phyloP scores from a whole-genome alignment of 1,140 invertebrate genomes.

The Hylaeus anthracinus region DNA sequence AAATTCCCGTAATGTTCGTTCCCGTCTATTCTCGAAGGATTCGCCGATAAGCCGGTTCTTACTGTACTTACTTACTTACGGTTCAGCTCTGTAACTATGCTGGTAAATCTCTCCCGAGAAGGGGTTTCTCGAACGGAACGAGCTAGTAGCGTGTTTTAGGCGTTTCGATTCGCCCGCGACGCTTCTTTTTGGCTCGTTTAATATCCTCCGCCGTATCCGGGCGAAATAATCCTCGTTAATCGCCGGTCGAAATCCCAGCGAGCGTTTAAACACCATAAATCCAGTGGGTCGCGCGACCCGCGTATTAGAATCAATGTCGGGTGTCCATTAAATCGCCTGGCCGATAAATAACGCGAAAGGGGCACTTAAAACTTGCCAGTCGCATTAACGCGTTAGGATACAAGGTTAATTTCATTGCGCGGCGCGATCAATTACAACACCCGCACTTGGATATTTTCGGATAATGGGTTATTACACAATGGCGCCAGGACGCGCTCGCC shows the following conservation, averaged over 20 bases:
- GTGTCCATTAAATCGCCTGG: slow-evolving; percentile 29
- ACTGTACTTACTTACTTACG: too few relatives aligned
- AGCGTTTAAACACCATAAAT: slow-evolving; percentile 34
- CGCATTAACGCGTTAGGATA: slow-evolving; percentile 30
- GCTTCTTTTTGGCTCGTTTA: background rate
- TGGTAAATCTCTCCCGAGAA: too few relatives aligned
- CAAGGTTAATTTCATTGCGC: slow-evolving; percentile 39
- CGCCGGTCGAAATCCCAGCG: too few relatives aligned
- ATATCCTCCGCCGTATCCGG: background rate
- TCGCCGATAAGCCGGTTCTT: too few relatives aligned
- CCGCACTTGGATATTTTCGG: slow-evolving; percentile 46
- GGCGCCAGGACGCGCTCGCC: slow-evolving; percentile 5
- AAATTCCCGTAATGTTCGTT: too few relatives aligned
- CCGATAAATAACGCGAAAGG: slow-evolving; percentile 25
- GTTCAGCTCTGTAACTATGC: too few relatives aligned
- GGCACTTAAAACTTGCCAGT: slow-evolving; percentile 40
- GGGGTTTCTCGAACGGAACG: too few relatives aligned
- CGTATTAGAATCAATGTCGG: slow-evolving; percentile 37
- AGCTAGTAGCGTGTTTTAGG: background rate
- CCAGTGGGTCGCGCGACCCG: background rate
- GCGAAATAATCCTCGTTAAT: slow-evolving; percentile 25
- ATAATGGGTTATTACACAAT: slow-evolving; percentile 41
- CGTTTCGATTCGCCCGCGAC: background rate
- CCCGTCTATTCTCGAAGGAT: too few relatives aligned
- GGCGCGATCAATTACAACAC: slow-evolving; percentile 20